Conservation (phyloP, 1,140 invertebrate species). For the Diabrotica virgifera region DNA sequence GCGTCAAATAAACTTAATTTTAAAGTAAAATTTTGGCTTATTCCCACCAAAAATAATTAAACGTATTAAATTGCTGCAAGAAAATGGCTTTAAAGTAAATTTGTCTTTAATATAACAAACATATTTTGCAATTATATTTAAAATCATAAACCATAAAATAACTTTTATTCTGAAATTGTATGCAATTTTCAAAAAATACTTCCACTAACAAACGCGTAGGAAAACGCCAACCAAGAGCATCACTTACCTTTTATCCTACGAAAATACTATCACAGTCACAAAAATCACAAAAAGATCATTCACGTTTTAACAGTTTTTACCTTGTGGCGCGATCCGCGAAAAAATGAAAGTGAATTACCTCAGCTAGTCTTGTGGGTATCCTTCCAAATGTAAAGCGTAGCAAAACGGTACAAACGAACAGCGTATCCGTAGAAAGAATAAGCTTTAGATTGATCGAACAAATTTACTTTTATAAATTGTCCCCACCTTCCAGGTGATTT, state of each 20-base stretch:
- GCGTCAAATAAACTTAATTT: too few relatives aligned
- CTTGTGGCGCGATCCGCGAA: background rate
- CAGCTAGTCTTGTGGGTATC: background rate
- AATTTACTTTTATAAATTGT: constrained; percentile 12
- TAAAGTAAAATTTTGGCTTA: too few relatives aligned
- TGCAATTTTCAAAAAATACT: too few relatives aligned
- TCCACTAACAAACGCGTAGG: too few relatives aligned
- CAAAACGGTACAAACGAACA: constrained; percentile 1
- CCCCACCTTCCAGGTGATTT: constrained; percentile 3
- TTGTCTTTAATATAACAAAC: too few relatives aligned
- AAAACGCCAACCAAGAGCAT: background rate
- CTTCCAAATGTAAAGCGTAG: background rate
- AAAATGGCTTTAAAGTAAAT: too few relatives aligned
- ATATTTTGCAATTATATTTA: too few relatives aligned
- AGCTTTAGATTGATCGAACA: constrained; percentile 4
- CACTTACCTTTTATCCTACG: constrained; percentile 7
- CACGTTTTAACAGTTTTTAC: background rate
- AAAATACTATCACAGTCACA: constrained; percentile 5
- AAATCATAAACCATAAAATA: too few relatives aligned
- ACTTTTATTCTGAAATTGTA: too few relatives aligned
- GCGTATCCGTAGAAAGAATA: background rate
- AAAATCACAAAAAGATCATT: constrained; percentile 7
- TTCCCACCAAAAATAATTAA: too few relatives aligned
- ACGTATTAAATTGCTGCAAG: too few relatives aligned
- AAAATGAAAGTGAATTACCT: constrained; percentile 13